phyloP scores from a whole-genome alignment of 2,113 vertebrate species.

The Cyanoramphus novaezelandiae region DNA sequence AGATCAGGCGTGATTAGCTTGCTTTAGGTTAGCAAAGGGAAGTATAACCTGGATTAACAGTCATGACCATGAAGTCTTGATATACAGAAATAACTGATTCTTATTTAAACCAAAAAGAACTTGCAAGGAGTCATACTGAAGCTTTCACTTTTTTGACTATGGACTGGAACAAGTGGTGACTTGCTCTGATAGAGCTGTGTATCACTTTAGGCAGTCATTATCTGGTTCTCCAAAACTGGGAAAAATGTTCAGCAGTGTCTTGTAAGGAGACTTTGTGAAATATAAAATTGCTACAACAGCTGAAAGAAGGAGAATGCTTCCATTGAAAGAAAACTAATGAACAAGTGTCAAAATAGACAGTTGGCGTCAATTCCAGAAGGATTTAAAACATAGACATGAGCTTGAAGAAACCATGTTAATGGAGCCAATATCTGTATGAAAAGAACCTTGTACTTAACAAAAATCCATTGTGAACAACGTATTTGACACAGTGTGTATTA shows the following conservation, averaged over 20 bases:
- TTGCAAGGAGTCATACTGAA: not conserved
- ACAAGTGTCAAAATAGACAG: conserved; percentile 62
- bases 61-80: not conserved
- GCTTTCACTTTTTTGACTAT: not conserved
- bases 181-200: not conserved
- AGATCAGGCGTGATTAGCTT: not conserved
- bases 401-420: conserved; percentile 4
- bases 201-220: not conserved
- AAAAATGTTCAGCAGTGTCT: not conserved
- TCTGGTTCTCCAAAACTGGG: not conserved
- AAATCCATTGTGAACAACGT: conserved; percentile 16
- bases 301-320: conserved; percentile 59
- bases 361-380: conserved; percentile 59
- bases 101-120: not conserved
- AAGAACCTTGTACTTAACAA: conserved; percentile 27
- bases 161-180: not conserved
- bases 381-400: conserved; percentile 56
- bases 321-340: conserved; percentile 62
- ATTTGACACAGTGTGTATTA: not conserved
- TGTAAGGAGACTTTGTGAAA: conserved; percentile 31
- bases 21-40: not conserved
- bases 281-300: conserved; percentile 57
- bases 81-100: conserved; percentile 17
- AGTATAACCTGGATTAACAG: not conserved
- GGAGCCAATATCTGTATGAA: conserved; percentile 23